These are phyloP conservation scores for Amphimallon solstitiale DNA, from an alignment of 2,888 invertebrate genomes.

Conservation along the genomic window DNA sequence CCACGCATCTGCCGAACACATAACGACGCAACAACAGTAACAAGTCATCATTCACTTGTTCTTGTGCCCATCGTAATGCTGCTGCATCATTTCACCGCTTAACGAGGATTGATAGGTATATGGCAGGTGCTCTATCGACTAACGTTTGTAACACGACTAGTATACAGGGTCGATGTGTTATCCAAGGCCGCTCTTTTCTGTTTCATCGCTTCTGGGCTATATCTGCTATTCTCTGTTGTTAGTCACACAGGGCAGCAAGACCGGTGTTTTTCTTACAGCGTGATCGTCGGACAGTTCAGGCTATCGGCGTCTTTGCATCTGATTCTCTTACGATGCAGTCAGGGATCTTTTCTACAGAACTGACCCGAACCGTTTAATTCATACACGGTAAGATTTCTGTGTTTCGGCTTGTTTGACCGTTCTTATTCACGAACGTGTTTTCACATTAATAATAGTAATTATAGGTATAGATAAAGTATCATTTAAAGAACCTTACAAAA, in stretches of 20 bases:
- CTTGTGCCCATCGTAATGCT: slow-evolving; percentile 36
- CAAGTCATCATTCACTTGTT: slow-evolving; percentile 40
- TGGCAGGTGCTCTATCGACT: slow-evolving; percentile 48
- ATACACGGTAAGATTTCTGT: slow-evolving; percentile 27
- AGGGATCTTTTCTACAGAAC: slow-evolving; percentile 6
- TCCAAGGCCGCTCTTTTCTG: slow-evolving; percentile 46
- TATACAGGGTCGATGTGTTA: slow-evolving; percentile 48
- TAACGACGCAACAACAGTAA: slow-evolving; percentile 25
- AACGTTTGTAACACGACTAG: slow-evolving; percentile 44
- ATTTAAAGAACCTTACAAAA: slow-evolving; percentile 24
- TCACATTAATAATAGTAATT: slow-evolving; percentile 30
- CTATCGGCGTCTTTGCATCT: slow-evolving; percentile 26
- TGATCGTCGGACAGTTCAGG: slow-evolving; percentile 7
- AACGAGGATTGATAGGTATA: slow-evolving; percentile 45
- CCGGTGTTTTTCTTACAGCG: slow-evolving; percentile 11
- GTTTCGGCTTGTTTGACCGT: slow-evolving; percentile 27
- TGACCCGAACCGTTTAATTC: slow-evolving; percentile 21
- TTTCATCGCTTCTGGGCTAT: slow-evolving; percentile 30
- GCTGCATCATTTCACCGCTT: slow-evolving; percentile 43
- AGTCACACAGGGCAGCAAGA: slow-evolving; percentile 1
- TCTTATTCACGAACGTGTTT: slow-evolving; percentile 31
- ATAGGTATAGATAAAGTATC: slow-evolving; percentile 30
- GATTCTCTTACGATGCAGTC: slow-evolving; percentile 6
- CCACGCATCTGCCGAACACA: slow-evolving; percentile 32
- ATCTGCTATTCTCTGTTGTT: not conserved